These are phyloP conservation scores for Calliphora vicina DNA, from an alignment of 1,140 invertebrate genomes.

Conservation along the genomic window DNA sequence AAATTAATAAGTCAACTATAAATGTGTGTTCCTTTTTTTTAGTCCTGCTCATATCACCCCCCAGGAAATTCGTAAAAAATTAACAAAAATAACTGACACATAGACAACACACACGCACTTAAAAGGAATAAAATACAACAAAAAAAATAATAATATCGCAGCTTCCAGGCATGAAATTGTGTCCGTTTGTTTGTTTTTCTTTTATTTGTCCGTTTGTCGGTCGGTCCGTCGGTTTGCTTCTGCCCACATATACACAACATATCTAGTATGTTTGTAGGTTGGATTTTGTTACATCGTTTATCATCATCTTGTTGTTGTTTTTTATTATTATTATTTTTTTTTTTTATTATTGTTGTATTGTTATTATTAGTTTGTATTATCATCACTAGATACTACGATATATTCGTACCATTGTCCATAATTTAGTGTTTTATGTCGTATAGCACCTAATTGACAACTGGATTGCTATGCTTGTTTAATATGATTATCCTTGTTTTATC, in stretches of 20 bases:
- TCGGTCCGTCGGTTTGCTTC: background rate
- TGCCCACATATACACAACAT: background rate
- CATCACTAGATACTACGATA: too few relatives aligned
- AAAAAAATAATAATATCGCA: background rate
- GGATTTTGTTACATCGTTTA: background rate
- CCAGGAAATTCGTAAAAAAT: slow-evolving; percentile 16
- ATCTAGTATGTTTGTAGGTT: background rate
- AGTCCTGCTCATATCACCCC: slow-evolving; percentile 2
- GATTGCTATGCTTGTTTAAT: slow-evolving; percentile 34
- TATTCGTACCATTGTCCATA: slow-evolving; percentile 1
- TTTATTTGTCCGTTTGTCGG: slow-evolving; percentile 9
- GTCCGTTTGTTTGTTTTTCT: slow-evolving; percentile 17
- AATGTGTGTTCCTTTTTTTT: background rate
- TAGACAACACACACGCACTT: background rate
- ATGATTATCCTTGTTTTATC: slow-evolving; percentile 31
- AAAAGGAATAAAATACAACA: background rate
- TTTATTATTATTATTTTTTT: background rate
- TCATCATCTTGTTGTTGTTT: background rate
- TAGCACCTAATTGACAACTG: slow-evolving; percentile 37
- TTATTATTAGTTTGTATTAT: background rate
- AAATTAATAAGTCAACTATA: slow-evolving; percentile 34
- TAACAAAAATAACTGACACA: background rate
- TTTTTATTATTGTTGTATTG: background rate
- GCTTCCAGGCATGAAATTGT: slow-evolving; percentile 23
- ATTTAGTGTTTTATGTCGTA: slow-evolving; percentile 23